Evolutionary conservation across 2,888 invertebrate genomes (phyloP).

Genomic region (Synergus laeviventris): DNA sequence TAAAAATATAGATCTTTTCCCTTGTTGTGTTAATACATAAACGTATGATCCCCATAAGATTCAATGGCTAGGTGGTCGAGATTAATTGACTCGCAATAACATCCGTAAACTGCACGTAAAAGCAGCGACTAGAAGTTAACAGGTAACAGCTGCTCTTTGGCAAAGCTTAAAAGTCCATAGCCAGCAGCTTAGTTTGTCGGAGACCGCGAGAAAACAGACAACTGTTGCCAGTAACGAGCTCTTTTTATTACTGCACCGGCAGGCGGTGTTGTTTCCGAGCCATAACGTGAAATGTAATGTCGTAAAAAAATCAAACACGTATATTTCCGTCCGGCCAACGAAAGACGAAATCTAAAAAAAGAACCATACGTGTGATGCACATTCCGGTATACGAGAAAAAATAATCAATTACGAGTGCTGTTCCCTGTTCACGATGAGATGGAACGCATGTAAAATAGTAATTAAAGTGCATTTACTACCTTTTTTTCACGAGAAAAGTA

Average conservation of each 20-base stretch:
- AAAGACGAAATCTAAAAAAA: conserved; percentile 16
- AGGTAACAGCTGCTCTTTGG: conserved; percentile 35
- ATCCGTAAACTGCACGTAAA: conserved; percentile 28
- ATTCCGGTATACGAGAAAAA: neutral
- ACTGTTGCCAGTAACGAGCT: conserved; percentile 38
- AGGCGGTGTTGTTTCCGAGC: conserved; percentile 30
- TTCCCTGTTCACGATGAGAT: neutral
- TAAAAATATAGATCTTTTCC: neutral
- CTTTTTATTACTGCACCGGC: conserved; percentile 35
- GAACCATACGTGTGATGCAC: neutral
- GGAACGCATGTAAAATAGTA: neutral
- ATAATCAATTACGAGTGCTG: neutral
- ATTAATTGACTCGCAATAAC: conserved; percentile 36
- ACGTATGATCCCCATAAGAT: neutral
- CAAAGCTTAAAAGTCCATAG: conserved; percentile 18
- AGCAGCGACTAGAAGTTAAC: conserved; percentile 1
- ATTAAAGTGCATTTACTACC: neutral
- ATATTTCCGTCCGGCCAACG: conserved; percentile 28
- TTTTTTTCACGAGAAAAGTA: neutral
- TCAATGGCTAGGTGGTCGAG: conserved; percentile 5
- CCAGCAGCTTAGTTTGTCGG: conserved; percentile 35
- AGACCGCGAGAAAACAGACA: conserved; percentile 38
- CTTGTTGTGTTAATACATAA: neutral
- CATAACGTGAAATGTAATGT: conserved; percentile 37
- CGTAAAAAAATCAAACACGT: conserved; percentile 38